Evolutionary conservation across 1,140 invertebrate genomes (phyloP).

Genomic region (Nephila pilipes): DNA sequence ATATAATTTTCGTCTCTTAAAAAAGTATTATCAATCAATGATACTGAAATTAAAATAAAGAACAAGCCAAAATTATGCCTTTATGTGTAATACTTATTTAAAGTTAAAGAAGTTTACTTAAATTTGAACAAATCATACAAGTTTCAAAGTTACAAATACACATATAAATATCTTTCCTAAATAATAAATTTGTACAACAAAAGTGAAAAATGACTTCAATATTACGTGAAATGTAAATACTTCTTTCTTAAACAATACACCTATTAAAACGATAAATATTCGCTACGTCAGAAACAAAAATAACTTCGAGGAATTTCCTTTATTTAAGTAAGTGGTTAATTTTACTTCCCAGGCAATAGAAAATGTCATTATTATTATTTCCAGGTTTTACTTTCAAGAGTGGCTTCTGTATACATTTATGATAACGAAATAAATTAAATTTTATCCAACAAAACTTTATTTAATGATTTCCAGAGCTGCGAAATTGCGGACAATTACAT

Average conservation of each 20-base stretch:
- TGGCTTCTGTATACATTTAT: background rate
- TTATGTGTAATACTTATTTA: too few species aligned
- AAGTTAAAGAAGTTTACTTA: too few species aligned
- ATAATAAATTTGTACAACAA: background rate
- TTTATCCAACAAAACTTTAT: constrained; percentile 18
- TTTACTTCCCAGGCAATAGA: background rate
- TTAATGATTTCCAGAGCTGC: constrained; percentile 20
- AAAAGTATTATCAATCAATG: too few species aligned
- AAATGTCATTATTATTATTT: constrained; percentile 4
- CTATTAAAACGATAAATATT: background rate
- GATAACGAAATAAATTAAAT: constrained; percentile 12
- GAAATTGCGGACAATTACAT: constrained; percentile 20
- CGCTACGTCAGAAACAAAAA: background rate
- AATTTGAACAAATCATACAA: too few species aligned
- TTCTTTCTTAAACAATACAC: background rate
- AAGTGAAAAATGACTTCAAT: background rate
- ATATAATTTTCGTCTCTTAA: too few species aligned
- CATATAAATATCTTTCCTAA: background rate
- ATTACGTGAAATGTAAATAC: background rate
- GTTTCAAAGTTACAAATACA: too few species aligned
- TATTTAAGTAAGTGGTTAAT: constrained; percentile 3
- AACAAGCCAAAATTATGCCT: too few species aligned
- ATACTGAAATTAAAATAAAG: too few species aligned
- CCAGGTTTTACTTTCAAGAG: background rate
- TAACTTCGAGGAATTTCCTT: background rate